Evolutionary conservation across 2,113 vertebrate species (phyloP), one percentile per base, ranked within the genome.

Genomic region (Dromaius novaehollandiae): DNA sequence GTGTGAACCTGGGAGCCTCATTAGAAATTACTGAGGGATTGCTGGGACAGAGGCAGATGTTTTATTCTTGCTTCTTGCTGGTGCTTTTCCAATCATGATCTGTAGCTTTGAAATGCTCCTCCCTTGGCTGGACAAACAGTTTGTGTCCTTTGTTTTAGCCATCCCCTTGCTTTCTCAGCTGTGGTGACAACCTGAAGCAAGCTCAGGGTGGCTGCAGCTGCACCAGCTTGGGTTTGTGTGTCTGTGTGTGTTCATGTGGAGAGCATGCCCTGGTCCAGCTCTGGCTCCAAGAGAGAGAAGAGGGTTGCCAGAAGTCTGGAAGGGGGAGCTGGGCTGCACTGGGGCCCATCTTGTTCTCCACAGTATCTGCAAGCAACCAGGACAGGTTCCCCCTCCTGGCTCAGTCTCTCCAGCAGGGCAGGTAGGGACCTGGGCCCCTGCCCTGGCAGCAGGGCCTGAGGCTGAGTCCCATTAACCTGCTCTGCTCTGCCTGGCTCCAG

Each of bases 21-120:
- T 4, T 56, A 42, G 7, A 78, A 76, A 36, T 22, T 38, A 68
- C 40, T 19, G 0, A 6, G 53, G 32, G 8, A 68, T 15, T 1
- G 1, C 25, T n/a, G 78, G 65, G 40, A 66, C 0, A 4, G 69
- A 80, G 50, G 32, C 4, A 3, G 1, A 0, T 66, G 34, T 26
- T 69, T 64, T 75, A 66, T 19, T 28, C 24, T 5, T 64, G 13
- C 12, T 66, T 79, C 53, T 80, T 61, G 19, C 4, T 3, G 1
- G 8, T 63, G 38, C 21, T 88, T 73, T 74, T 78, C 66, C 61
- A 79, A 18, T 21, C 6, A 4, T 0, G 0, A 44, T 63, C 16
- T 63, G 8, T 30, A 56, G 32, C 15, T 80, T 73, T 69, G 32
- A 75, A 79, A 42, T 69, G 61, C 32, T 76, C 36, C 32, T 80